Evolutionary conservation across 2,113 vertebrate species (phyloP).

Genomic region (Ceyx cyanopectus): DNA sequence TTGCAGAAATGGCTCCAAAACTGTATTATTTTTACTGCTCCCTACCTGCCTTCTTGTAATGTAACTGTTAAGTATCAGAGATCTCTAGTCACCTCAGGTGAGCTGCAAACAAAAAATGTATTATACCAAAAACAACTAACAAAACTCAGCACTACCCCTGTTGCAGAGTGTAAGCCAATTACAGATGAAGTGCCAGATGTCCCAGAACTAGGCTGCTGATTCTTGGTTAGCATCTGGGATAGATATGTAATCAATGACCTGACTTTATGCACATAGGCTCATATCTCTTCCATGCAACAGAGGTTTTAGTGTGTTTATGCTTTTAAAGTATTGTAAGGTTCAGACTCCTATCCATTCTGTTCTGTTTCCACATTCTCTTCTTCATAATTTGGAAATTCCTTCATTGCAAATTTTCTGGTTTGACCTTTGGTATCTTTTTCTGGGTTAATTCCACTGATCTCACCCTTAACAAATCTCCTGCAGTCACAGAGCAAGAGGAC

Average conservation of each 20-base stretch:
- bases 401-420: background rate
- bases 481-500: background rate
- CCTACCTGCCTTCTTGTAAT: background rate
- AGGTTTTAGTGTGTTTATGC: background rate
- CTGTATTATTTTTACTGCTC: background rate
- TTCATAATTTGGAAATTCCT: background rate
- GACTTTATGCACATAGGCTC: accelerated
- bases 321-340: background rate
- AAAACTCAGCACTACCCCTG: background rate
- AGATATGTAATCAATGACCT: background rate
- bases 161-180: background rate
- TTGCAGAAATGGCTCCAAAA: background rate
- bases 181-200: background rate
- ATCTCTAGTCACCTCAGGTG: background rate
- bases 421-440: background rate
- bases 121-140: background rate
- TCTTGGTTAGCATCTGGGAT: background rate
- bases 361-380: background rate
- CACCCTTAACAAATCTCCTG: background rate
- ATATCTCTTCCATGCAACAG: background rate
- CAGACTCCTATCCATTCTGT: background rate
- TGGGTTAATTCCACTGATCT: background rate
- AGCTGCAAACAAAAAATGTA: background rate
- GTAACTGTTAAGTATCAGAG: background rate
- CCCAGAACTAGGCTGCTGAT: background rate